Evolutionary conservation across 1,140 invertebrate species (phyloP).

Genomic region (Aphaenogaster rudis): DNA sequence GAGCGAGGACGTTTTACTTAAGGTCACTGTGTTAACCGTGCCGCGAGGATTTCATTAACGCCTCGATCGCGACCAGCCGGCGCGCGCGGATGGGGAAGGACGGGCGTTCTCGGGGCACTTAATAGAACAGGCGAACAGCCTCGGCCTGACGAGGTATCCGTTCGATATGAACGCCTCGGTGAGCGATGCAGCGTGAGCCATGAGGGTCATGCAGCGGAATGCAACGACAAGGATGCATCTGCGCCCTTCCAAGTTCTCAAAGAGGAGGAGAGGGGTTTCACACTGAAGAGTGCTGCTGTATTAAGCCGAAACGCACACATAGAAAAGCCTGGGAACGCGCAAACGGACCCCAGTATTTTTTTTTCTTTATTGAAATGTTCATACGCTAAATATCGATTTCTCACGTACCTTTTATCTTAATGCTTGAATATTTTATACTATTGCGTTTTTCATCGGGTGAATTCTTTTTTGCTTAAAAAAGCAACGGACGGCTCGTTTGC

Average conservation of each 20-base stretch:
- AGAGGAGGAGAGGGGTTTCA: neutral
- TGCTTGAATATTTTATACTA: neutral
- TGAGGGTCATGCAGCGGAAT: neutral
- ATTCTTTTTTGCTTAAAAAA: neutral
- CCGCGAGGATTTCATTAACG: constrained; percentile 58
- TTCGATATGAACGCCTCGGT: constrained; percentile 15
- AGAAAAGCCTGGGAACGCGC: neutral
- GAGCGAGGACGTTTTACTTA: constrained; percentile 52
- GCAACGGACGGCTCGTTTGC: neutral
- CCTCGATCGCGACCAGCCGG: constrained; percentile 17
- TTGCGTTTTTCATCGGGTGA: neutral
- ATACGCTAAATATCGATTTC: neutral
- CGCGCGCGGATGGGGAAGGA: constrained; percentile 28
- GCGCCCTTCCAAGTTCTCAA: neutral
- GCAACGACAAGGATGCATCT: neutral
- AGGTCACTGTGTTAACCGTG: constrained; percentile 58
- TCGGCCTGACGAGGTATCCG: constrained; percentile 18
- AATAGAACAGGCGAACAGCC: constrained; percentile 45
- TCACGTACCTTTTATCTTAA: neutral
- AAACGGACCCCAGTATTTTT: neutral
- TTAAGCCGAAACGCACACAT: neutral
- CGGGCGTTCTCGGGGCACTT: constrained; percentile 3
- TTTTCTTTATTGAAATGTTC: neutral
- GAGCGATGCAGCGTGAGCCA: neutral
- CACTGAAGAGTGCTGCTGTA: neutral